Evolutionary conservation across 2,888 invertebrate genomes (phyloP).

Genomic region (Teleogryllus oceanicus): DNA sequence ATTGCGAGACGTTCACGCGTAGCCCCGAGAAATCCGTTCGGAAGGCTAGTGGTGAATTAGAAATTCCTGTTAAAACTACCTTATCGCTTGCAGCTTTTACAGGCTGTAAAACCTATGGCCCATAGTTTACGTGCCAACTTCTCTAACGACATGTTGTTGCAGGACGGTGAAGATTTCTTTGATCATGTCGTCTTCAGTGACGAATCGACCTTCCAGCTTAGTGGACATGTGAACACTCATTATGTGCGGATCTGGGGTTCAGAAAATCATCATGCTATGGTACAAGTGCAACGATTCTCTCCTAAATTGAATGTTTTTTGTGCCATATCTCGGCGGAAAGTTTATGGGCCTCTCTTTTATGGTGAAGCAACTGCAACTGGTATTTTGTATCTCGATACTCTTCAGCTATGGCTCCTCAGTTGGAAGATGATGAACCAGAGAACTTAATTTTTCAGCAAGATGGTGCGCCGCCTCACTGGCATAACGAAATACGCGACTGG

Average conservation of each 20-base stretch:
- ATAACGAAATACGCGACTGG: neutral
- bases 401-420: slow-evolving; percentile 24
- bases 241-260: slow-evolving; percentile 23
- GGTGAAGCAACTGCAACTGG: slow-evolving; percentile 22
- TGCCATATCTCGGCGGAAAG: slow-evolving; percentile 24
- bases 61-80: too few species aligned
- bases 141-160: slow-evolving; percentile 26
- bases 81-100: slow-evolving; percentile 26
- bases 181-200: slow-evolving; percentile 31
- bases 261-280: neutral
- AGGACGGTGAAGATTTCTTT: slow-evolving; percentile 28
- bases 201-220: slow-evolving; percentile 30
- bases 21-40: too few species aligned
- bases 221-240: slow-evolving; percentile 27
- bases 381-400: slow-evolving; percentile 20
- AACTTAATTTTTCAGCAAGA: neutral
- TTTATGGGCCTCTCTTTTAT: slow-evolving; percentile 27
- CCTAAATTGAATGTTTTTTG: slow-evolving; percentile 27
- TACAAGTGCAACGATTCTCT: slow-evolving; percentile 23
- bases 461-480: slow-evolving; percentile 21
- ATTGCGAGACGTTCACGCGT: too few species aligned
- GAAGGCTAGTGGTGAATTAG: too few species aligned
- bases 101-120: slow-evolving; percentile 25
- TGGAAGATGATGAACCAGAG: slow-evolving; percentile 23
- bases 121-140: slow-evolving; percentile 20